These are phyloP conservation scores for Crossocerus cetratus DNA, from an alignment of 2,888 invertebrate species.

Conservation along the genomic window DNA sequence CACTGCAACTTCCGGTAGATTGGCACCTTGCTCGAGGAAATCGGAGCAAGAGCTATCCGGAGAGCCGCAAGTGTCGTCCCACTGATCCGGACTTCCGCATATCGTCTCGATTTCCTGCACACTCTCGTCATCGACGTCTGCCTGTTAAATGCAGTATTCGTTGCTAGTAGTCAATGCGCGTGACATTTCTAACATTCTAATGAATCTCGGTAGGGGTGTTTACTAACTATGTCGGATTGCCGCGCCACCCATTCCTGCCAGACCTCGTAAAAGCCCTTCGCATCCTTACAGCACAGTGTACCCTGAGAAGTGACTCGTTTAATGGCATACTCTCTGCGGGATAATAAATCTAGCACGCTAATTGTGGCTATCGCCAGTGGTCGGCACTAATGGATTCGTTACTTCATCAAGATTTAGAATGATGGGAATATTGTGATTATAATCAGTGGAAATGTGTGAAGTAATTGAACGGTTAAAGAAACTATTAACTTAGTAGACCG, in stretches of 20 bases:
- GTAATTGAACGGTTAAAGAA: no score
- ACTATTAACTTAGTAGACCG: no score
- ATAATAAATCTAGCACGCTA: no score
- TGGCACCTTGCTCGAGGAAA: no score
- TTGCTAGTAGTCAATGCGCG: background rate
- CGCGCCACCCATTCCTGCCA: constrained; percentile 39
- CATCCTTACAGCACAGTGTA: constrained; percentile 44
- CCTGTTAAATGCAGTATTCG: background rate
- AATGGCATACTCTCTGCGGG: no score
- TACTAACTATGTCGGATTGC: constrained; percentile 29
- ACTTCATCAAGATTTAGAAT: background rate
- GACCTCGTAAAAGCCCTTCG: constrained; percentile 31
- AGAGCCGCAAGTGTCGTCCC: background rate
- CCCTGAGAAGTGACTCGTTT: constrained; percentile 23
- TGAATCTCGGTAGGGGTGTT: background rate
- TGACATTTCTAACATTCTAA: background rate
- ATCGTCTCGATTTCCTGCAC: background rate
- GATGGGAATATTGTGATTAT: background rate
- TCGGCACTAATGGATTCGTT: no score
- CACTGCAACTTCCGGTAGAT: background rate
- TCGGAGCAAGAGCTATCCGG: no score
- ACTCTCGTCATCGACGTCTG: background rate
- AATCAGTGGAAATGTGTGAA: no score
- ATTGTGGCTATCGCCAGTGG: no score
- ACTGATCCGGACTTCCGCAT: background rate